Conservation (phyloP, 1,140 invertebrate species). For the Rhagoletis zephyria region DNA sequence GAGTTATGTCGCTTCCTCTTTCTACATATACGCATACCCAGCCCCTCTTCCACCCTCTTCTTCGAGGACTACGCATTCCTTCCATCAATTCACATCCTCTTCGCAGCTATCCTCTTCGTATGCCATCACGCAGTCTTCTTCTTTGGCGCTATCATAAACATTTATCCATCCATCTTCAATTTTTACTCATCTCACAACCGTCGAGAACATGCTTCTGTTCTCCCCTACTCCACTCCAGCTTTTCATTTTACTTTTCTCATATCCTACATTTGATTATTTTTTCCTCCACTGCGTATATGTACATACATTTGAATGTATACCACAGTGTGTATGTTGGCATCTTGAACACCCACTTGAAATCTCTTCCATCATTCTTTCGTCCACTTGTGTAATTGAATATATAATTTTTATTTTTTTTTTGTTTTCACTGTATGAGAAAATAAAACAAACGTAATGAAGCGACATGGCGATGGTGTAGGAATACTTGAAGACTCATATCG, state of each 20-base stretch:
- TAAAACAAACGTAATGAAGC: neutral
- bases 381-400: slow-evolving; percentile 33
- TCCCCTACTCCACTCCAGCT: neutral
- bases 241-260: neutral
- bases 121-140: neutral
- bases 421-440: neutral
- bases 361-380: slow-evolving; percentile 39
- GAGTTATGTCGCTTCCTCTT: no score
- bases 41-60: no score
- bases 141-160: neutral
- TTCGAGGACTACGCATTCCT: no score
- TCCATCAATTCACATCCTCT: no score
- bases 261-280: neutral
- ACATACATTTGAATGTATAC: neutral
- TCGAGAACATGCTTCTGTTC: neutral
- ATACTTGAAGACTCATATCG: neutral
- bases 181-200: neutral
- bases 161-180: slow-evolving; percentile 37
- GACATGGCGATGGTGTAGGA: neutral
- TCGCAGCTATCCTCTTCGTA: neutral
- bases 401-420: neutral
- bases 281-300: neutral
- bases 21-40: no score
- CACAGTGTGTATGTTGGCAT: neutral
- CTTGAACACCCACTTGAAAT: slow-evolving; percentile 47